These are phyloP conservation scores for Mormyrus lacerda DNA, from an alignment of 2,113 vertebrate genomes.

Conservation along the genomic window DNA sequence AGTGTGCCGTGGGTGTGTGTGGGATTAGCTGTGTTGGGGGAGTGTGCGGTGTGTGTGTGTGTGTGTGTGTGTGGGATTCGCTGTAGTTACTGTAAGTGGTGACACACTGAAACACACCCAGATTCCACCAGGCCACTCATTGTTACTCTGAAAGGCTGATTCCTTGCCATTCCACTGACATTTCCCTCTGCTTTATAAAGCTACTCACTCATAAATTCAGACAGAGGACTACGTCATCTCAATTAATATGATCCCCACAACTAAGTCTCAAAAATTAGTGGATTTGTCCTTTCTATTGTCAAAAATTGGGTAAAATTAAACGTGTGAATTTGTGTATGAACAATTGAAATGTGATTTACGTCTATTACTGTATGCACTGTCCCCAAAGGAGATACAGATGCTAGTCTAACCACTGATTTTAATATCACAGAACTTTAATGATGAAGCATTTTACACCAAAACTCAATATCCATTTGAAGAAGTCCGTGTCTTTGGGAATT, in stretches of 20 bases:
- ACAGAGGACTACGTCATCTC: neutral
- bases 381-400: neutral
- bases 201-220: neutral
- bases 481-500: neutral
- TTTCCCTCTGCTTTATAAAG: neutral
- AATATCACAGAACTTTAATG: neutral
- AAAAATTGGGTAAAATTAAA: neutral
- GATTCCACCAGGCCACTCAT: neutral
- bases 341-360: neutral
- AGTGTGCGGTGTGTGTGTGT: neutral
- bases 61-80: neutral
- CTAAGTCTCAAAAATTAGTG: neutral
- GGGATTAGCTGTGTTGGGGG: neutral
- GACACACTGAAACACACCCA: neutral
- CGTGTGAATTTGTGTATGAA: neutral
- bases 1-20: constrained; percentile 31
- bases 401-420: neutral
- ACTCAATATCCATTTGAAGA: neutral
- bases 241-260: neutral
- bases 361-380: neutral
- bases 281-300: neutral
- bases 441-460: neutral
- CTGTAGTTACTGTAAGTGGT: neutral
- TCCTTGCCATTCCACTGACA: neutral
- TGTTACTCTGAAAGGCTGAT: neutral